Evolutionary conservation across 2,888 invertebrate genomes (phyloP).

Genomic region (Polylopha cassiicola): DNA sequence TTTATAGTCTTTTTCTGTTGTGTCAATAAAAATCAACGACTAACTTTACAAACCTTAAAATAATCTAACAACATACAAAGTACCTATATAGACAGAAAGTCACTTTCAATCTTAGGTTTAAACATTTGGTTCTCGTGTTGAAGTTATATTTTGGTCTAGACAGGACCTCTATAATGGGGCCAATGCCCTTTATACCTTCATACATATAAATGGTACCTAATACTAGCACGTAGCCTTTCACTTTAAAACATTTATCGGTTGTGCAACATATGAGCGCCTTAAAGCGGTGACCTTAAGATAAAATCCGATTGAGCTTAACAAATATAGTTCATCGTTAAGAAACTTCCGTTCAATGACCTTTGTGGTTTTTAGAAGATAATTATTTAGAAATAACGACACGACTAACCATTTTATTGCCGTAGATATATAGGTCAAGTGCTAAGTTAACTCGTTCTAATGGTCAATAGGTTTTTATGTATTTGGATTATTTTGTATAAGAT

Average conservation of each 20-base stretch:
- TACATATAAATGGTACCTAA: conserved; percentile 11
- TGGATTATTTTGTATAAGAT: too few species aligned
- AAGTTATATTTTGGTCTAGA: conserved; percentile 12
- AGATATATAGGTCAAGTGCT: neutral
- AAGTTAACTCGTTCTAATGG: neutral
- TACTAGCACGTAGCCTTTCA: conserved; percentile 42
- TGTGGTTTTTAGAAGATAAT: conserved; percentile 13
- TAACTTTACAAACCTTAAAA: too few species aligned
- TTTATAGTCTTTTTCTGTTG: too few species aligned
- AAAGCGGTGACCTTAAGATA: conserved; percentile 43
- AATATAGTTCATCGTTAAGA: conserved; percentile 26
- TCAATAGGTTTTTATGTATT: too few species aligned
- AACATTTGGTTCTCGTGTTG: too few species aligned
- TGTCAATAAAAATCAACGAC: too few species aligned
- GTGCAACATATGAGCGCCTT: conserved; percentile 44
- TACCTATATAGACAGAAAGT: too few species aligned
- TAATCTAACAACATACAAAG: too few species aligned
- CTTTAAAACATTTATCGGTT: conserved; percentile 44
- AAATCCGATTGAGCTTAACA: conserved; percentile 29
- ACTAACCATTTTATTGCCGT: conserved; percentile 10
- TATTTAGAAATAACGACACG: conserved; percentile 14
- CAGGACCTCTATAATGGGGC: conserved; percentile 7
- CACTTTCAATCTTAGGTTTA: too few species aligned
- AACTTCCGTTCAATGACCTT: conserved; percentile 20
- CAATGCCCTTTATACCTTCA: neutral